phyloP scores from a whole-genome alignment of 2,113 vertebrate genomes.

The Corythoichthys intestinalis region DNA sequence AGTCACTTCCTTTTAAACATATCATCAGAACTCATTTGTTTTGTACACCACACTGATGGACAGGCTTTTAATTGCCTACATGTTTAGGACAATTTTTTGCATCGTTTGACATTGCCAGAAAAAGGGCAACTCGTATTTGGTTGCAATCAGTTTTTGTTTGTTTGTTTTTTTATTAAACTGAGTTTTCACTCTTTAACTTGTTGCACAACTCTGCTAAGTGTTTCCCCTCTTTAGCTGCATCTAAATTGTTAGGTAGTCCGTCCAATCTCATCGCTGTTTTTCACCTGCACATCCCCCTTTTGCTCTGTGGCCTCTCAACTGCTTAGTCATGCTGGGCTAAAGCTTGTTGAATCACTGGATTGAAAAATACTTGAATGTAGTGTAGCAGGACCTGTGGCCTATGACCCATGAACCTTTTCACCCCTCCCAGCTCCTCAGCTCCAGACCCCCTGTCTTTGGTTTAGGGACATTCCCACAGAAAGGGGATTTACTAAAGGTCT shows the following conservation, averaged over 20 bases:
- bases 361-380: conserved; percentile 5
- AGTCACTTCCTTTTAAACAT: background rate
- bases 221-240: background rate
- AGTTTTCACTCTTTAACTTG: background rate
- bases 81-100: background rate
- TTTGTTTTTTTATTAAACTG: background rate
- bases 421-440: background rate
- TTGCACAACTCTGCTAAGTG: background rate
- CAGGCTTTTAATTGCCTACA: too few species aligned
- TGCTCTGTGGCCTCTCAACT: conserved; percentile 18
- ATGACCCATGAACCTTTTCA: conserved; percentile 27
- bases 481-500: conserved; percentile 30
- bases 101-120: background rate
- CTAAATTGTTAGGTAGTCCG: background rate
- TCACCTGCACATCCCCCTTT: conserved; percentile 7
- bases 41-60: background rate
- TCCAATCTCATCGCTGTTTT: background rate
- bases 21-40: background rate
- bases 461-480: conserved; percentile 39
- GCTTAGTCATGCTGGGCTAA: conserved; percentile 40
- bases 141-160: background rate
- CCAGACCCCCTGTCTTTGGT: conserved; percentile 4
- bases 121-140: background rate
- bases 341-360: conserved; percentile 36
- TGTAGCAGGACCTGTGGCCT: conserved; percentile 26